A percentile compares a stretch with the other conserved stretches of the same genome.
Conservation (phyloP, 2,797 vertebrate species). For the Numenius phaeopus region DNA sequence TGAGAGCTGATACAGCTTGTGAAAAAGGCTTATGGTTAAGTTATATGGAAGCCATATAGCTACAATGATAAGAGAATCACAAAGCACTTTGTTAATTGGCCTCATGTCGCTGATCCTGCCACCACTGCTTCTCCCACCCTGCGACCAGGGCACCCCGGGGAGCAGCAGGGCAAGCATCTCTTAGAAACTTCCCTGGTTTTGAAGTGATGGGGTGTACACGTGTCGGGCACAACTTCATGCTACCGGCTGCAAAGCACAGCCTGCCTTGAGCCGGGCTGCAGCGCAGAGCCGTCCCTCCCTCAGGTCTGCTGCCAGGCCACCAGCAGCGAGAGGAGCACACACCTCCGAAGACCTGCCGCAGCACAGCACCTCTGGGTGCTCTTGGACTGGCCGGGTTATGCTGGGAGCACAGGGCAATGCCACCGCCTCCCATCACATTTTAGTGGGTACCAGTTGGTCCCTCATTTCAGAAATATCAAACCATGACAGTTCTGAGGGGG, state of each 20-base stretch:
- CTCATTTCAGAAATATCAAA: neutral
- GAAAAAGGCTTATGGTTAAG: neutral
- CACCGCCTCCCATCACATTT: neutral
- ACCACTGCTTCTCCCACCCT: neutral
- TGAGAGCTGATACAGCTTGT: neutral
- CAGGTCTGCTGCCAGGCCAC: neutral
- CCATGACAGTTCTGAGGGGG: neutral
- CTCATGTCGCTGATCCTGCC: rapidly evolving
- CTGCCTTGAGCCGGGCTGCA: neutral
- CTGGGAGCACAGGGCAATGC: neutral
- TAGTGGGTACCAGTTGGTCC: neutral
- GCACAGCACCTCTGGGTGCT: neutral
- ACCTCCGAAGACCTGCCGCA: too few relatives aligned
- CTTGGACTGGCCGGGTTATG: neutral
- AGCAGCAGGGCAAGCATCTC: neutral
- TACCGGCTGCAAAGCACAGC: neutral
- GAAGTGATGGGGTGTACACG: neutral
- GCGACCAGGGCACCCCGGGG: neutral
- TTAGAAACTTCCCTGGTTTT: neutral
- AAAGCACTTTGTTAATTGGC: neutral
- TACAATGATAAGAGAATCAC: neutral
- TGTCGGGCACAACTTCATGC: neutral
- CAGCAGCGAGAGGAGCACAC: neutral
- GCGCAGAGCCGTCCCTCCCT: rapidly evolving
- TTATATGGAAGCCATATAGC: neutral